Percentiles rank a stretch among this genome's conserved stretches.
These are phyloP conservation scores for Pseudachorutes palmiensis DNA, from an alignment of 1,140 invertebrate genomes.

Conservation along the genomic window DNA sequence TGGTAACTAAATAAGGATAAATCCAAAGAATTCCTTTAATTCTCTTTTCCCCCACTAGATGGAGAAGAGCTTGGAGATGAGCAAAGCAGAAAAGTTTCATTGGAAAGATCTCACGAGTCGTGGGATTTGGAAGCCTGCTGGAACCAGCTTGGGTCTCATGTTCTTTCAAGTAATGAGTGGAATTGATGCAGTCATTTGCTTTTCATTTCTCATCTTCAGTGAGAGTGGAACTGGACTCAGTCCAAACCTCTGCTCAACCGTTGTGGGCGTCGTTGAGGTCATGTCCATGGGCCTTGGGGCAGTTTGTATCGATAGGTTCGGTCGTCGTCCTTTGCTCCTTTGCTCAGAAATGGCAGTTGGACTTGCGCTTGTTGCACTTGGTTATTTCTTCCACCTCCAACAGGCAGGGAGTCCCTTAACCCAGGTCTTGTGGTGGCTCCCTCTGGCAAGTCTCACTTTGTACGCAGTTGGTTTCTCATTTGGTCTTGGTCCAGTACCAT, in stretches of 20 bases:
- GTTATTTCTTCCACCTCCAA: background rate
- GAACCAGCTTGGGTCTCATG: background rate
- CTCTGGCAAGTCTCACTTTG: no score
- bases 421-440: no score
- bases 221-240: background rate
- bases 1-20: background rate
- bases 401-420: no score
- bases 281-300: background rate
- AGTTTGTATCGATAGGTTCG: background rate
- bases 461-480: no score
- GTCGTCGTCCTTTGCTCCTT: background rate
- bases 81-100: background rate
- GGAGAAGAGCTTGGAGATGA: background rate
- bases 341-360: background rate
- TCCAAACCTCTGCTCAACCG: background rate
- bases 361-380: background rate
- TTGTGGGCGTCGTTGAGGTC: background rate
- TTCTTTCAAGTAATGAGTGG: background rate
- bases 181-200: background rate
- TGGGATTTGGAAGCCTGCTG: background rate
- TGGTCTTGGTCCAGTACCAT: no score
- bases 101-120: background rate
- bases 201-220: background rate
- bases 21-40: background rate
- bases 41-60: background rate